phyloP scores from a whole-genome alignment of 2,113 vertebrate species.

The Aepyceros melampus region DNA sequence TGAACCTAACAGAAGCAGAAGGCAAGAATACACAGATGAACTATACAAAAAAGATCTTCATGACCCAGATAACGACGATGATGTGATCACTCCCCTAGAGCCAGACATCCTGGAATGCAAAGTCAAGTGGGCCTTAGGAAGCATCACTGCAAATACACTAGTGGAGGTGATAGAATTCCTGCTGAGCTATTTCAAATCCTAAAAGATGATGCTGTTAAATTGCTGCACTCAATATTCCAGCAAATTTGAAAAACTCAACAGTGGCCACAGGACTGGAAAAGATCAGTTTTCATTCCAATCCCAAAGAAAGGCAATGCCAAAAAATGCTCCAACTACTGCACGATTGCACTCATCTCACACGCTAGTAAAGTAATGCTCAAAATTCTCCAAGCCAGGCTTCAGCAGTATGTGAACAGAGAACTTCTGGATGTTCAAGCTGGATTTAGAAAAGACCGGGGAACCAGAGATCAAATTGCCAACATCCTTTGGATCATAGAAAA shows the following conservation, averaged over 20 bases:
- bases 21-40: neutral
- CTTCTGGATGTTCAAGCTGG: neutral
- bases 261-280: neutral
- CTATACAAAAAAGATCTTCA: neutral
- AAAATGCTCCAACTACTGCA: accelerated
- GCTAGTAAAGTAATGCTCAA: neutral
- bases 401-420: neutral
- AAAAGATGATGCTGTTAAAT: neutral
- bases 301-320: neutral
- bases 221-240: neutral
- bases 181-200: neutral
- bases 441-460: neutral
- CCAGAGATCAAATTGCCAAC: neutral
- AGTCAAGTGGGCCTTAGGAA: neutral
- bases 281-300: neutral
- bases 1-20: neutral
- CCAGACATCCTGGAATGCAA: neutral
- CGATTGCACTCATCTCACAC: neutral
- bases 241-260: neutral
- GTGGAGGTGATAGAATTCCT: neutral
- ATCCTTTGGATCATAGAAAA: neutral
- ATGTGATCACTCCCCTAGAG: neutral
- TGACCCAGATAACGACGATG: accelerated
- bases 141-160: neutral
- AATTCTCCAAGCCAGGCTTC: neutral